Evolutionary conservation across 2,797 vertebrate species (phyloP).

Genomic region (Chaetophractus vellerosus): DNA sequence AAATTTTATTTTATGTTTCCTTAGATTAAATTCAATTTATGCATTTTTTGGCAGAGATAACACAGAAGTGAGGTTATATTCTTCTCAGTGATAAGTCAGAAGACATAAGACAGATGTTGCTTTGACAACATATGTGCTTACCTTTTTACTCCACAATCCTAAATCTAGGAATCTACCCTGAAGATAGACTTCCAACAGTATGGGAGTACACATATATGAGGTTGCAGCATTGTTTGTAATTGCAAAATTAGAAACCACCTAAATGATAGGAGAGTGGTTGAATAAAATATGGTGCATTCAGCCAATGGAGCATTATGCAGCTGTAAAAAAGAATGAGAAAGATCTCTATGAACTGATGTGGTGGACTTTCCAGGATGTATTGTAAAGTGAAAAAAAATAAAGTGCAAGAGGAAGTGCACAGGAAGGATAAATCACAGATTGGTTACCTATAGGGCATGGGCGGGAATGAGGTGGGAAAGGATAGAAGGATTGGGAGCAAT

Average conservation of each 20-base stretch:
- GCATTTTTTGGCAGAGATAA: neutral
- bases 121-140: neutral
- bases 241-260: too few species aligned
- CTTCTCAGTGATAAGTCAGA: too few species aligned
- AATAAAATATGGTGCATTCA: too few species aligned
- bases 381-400: slow-evolving; percentile 50
- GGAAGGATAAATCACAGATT: too few species aligned
- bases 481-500: neutral
- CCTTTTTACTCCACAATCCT: too few species aligned
- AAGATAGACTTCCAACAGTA: neutral
- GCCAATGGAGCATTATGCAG: too few species aligned
- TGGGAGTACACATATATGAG: neutral
- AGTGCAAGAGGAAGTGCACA: neutral
- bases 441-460: neutral
- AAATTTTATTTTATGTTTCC: neutral
- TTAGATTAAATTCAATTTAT: neutral
- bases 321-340: too few species aligned
- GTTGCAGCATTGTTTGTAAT: neutral
- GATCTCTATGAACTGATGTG: neutral
- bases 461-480: neutral
- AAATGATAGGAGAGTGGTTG: too few species aligned
- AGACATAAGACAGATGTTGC: neutral
- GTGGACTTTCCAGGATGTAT: neutral
- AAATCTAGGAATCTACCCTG: too few species aligned
- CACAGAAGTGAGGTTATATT: too few species aligned